phyloP scores from a whole-genome alignment of 1,140 invertebrate species.

The Acromyrmex charruanus region DNA sequence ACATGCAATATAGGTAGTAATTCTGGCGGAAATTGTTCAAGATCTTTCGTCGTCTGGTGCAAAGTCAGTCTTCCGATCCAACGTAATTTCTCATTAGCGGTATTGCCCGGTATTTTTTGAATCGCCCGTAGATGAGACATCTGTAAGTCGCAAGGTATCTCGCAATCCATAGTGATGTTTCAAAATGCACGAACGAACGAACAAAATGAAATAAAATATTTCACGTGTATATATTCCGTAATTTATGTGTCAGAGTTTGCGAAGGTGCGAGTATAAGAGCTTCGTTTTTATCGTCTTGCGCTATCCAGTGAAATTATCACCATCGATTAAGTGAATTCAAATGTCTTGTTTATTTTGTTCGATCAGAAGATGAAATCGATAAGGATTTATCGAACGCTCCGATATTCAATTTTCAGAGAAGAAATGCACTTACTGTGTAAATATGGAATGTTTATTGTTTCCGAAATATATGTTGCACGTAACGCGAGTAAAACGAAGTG shows the following conservation, averaged over 20 bases:
- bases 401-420: background rate
- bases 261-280: no score
- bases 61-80: no score
- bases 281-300: background rate
- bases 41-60: background rate
- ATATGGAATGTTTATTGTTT: background rate
- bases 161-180: background rate
- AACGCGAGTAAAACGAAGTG: background rate
- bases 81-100: constrained; percentile 70
- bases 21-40: constrained; percentile 56
- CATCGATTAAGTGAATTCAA: background rate
- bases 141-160: constrained; percentile 30
- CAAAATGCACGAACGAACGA: background rate
- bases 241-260: no score
- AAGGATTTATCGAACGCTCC: background rate
- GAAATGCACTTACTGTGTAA: background rate
- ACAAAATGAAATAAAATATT: background rate
- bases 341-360: background rate
- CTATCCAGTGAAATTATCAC: background rate
- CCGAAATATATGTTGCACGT: background rate
- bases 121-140: constrained; percentile 75
- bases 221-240: background rate
- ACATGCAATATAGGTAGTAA: constrained; percentile 71
- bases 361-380: background rate
- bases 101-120: constrained; percentile 77